Evolutionary conservation across 2,797 vertebrate genomes (phyloP), one percentile per base, ranked within the genome.

Genomic region (Carapus acus): DNA sequence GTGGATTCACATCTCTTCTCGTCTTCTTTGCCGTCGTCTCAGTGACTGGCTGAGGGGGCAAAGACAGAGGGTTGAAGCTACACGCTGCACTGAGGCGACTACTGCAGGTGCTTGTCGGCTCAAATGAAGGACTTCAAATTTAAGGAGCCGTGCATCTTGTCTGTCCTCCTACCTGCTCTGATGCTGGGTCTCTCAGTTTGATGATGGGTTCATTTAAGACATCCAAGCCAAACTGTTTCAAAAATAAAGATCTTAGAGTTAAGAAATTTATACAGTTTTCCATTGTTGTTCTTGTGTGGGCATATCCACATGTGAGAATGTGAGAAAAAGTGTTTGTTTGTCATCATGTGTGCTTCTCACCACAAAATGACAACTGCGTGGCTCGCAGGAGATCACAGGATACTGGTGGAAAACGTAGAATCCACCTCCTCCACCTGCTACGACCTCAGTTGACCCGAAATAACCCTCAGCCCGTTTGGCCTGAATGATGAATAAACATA

Each of bases 381-480:
- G 7, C 6, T 45, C 0, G 48, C 84, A 87, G 20, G 1, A 7
- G 54, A 77, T 7, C 0, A 1, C 0, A 0, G 20, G 0, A 43
- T 88, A 83, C 0, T 21, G 1, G 43, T 88, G 81, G 1, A 1
- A 34, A 1, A 71, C 16, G 13, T 63, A 87, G 60, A 7, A 80
- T 4, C 87, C 88, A 15, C 36, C 71, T 42, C 83, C 82, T 58
- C 79, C 83, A 21, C 14, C 39, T 0, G 2, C 3, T 1, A 0
- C 0, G 17, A 74, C 72, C 0, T 1, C 0, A 0, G 1, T 1
- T 0, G 20, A 70, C 0, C 1, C 2, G 39, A 78, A 88, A 66
- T 83, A 85, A 0, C 0, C 0, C 0, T 0, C 0, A 0, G 2
- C 27, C 0, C 0, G 1, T 0, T 0, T 2, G 0, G 2, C 0